These are phyloP conservation scores for Pseudochromis fuscus DNA, from an alignment of 2,797 vertebrate genomes.

Conservation along the genomic window DNA sequence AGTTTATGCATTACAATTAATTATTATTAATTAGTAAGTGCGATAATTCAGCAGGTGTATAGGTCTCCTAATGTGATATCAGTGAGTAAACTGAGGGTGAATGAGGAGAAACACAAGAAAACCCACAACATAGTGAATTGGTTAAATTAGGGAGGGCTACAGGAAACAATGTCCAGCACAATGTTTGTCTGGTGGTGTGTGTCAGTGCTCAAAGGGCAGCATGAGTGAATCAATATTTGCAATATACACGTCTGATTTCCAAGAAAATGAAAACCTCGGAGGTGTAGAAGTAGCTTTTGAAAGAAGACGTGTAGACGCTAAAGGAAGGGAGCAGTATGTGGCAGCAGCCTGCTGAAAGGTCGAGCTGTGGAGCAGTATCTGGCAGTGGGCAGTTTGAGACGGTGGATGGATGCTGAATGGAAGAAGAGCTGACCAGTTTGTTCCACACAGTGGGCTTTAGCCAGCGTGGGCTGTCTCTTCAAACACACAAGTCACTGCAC, in stretches of 20 bases:
- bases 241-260: not conserved
- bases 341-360: constrained; percentile 6
- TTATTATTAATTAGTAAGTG: too few relatives aligned
- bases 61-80: too few relatives aligned
- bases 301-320: not conserved
- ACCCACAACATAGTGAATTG: not conserved
- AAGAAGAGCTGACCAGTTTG: constrained; percentile 75
- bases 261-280: not conserved
- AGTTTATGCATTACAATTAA: too few relatives aligned
- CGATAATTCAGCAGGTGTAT: too few relatives aligned
- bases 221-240: not conserved
- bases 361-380: constrained; percentile 51
- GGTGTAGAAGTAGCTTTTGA: not conserved
- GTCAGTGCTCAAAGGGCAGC: not conserved
- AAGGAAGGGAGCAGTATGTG: not conserved
- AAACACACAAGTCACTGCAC: constrained; percentile 66
- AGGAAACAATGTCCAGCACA: not conserved
- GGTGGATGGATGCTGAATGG: constrained; percentile 56
- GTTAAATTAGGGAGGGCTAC: not conserved
- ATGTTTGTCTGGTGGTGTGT: not conserved
- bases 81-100: not conserved
- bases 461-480: constrained; percentile 67
- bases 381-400: constrained; percentile 14
- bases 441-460: constrained; percentile 71
- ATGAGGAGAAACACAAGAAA: too few relatives aligned